Evolutionary conservation across 2,797 vertebrate genomes (phyloP).

Genomic region (Dendrocincla tyrannina): DNA sequence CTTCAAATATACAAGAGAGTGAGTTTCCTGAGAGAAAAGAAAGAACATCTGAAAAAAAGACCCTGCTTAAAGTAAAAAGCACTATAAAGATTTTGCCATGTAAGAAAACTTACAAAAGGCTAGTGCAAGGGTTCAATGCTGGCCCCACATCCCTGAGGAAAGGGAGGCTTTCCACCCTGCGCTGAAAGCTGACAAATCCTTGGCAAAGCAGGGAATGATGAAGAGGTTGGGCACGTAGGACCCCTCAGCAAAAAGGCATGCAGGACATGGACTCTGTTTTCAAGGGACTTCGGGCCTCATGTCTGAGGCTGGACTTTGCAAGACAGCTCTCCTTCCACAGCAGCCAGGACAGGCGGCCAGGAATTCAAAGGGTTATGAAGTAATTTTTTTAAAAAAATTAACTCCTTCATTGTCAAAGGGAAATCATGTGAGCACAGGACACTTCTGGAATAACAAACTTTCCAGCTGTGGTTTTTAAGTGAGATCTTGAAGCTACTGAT

Average conservation of each 20-base stretch:
- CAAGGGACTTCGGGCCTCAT: not conserved
- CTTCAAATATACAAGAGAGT: not conserved
- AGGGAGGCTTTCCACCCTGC: not conserved
- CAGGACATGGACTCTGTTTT: not conserved
- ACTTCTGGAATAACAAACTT: not conserved
- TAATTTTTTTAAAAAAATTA: not conserved
- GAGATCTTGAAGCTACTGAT: not conserved
- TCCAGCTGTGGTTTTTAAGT: not conserved
- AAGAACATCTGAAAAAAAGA: not conserved
- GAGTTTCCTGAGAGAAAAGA: constrained; percentile 18
- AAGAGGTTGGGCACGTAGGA: not conserved
- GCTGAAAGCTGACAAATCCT: not conserved
- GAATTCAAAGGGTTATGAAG: not conserved
- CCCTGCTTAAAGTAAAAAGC: not conserved
- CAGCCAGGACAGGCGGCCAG: not conserved
- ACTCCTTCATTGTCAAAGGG: not conserved
- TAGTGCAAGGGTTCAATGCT: not conserved
- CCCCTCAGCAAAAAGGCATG: not conserved
- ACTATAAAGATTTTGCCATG: not conserved
- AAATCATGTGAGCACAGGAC: not conserved
- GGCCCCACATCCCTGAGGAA: not conserved
- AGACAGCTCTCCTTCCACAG: not conserved
- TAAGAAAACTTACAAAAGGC: not conserved
- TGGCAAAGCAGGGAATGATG: not conserved
- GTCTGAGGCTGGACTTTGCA: not conserved